Base-by-base conservation (phyloP, 2,797 vertebrate genomes). In the Florisuga fusca region DNA sequence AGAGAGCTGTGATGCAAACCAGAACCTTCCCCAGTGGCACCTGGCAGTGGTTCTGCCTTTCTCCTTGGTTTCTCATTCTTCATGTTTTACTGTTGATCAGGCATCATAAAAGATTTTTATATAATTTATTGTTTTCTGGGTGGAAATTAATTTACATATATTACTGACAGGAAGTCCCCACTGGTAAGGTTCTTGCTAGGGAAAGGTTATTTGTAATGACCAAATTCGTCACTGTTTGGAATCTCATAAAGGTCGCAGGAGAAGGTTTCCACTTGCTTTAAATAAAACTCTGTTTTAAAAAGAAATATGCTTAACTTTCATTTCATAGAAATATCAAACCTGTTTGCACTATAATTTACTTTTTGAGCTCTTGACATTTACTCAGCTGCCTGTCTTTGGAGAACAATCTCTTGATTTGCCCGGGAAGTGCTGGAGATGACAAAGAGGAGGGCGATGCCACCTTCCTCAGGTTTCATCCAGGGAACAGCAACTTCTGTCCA, bases 191-290 rank as follows among this genome's bases (percentile, higher is more conserved):
- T 87, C 96, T 96, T 95, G 92, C 94, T 92, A 89, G 97, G 97
- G 96, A 98, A 98, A 98, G 98, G 98, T 98, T 98, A 98, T 97
- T 98, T 98, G 98, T 98, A 99, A 98, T 98, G 98, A 98, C 98
- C 98, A 98, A 97, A 98, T 98, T 98, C 96, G 96, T 98, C 98
- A 98, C 98, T 98, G 98, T 98, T 99, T 98, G 97, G 97, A 98
- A 98, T 98, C 97, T 95, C 91, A 97, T 98, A 98, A 99, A 99
- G 98, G 98, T 99, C 99, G 99, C 95, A 74, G 93, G 82, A 97
- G 97, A 97, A 97, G 93, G 89, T 94, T 97, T 97, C 96, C 91
- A 97, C 97, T 98, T 98, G 98, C 98, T 98, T 98, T 98, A 98
- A 98, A 98, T 98, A 98, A 98, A 98, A 98, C 98, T 98, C 97